A percentile compares a stretch with the other conserved stretches of the same genome.
These are phyloP conservation scores for Capitulum mitella DNA, from an alignment of 2,888 invertebrate genomes.

Conservation along the genomic window DNA sequence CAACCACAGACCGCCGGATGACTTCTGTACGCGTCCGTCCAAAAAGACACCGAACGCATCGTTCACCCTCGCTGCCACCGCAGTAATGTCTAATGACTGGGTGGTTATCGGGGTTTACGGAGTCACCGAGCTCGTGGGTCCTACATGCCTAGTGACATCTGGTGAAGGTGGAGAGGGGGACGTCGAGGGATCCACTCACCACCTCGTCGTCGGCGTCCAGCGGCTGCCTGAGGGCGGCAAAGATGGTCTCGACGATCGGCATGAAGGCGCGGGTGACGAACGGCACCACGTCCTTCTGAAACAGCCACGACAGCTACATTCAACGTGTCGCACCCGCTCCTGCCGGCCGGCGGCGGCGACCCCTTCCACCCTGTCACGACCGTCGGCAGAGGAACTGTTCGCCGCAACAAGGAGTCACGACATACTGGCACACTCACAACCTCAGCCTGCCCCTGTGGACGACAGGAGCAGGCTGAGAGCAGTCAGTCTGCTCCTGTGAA, in stretches of 20 bases:
- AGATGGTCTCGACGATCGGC: constrained; percentile 48
- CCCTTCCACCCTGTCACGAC: background rate
- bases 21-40: no score
- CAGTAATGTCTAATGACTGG: no score
- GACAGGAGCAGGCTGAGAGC: background rate
- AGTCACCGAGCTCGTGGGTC: no score
- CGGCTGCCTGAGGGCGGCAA: constrained; percentile 45
- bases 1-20: no score
- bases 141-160: no score
- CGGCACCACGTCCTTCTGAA: constrained; percentile 48
- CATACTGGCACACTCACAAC: constrained; percentile 12
- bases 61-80: no score
- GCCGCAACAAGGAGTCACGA: no score
- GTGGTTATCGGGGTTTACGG: no score
- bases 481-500: background rate
- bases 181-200: no score
- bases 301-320: constrained; percentile 38
- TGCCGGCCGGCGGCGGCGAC: background rate
- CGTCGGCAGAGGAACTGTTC: no score
- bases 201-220: constrained; percentile 47
- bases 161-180: no score
- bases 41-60: no score
- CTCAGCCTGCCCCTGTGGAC: background rate
- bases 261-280: constrained; percentile 49
- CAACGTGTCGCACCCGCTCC: background rate